phyloP scores from a whole-genome alignment of 1,140 invertebrate species.

The Papilio aristodemus region DNA sequence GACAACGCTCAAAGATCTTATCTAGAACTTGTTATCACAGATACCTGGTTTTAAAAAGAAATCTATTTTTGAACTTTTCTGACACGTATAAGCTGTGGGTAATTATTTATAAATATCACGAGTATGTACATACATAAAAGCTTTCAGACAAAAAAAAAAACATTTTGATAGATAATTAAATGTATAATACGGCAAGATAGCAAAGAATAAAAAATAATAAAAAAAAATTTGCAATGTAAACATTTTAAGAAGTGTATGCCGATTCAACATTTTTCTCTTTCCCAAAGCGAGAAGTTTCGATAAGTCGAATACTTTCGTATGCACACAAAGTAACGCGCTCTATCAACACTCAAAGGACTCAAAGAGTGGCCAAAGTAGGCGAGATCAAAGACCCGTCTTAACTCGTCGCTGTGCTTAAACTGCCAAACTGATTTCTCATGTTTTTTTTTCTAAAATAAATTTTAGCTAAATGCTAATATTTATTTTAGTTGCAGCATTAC shows the following conservation, averaged over 20 bases:
- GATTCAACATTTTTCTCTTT: not conserved
- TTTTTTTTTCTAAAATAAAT: not conserved
- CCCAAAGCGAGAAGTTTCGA: constrained; percentile 9
- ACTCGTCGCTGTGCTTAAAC: constrained; percentile 11
- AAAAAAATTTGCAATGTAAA: not conserved
- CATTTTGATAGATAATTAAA: not conserved
- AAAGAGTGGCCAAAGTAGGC: constrained; percentile 22
- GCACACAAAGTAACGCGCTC: constrained; percentile 26
- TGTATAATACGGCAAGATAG: not conserved
- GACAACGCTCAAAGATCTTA: no score
- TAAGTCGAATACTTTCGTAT: constrained; percentile 23
- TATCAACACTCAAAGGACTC: constrained; percentile 23
- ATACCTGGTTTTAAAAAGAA: no score
- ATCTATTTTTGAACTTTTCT: no score
- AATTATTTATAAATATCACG: no score
- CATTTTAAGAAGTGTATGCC: not conserved
- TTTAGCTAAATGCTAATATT: no score
- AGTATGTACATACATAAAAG: no score
- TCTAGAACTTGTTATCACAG: no score
- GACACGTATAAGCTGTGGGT: no score
- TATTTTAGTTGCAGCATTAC: not conserved
- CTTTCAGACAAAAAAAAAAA: no score
- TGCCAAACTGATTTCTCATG: constrained; percentile 16
- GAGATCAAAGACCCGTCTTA: constrained; percentile 9
- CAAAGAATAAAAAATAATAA: not conserved